Evolutionary conservation across 2,113 vertebrate genomes (phyloP).

Genomic region (Ctenomys sociabilis): DNA sequence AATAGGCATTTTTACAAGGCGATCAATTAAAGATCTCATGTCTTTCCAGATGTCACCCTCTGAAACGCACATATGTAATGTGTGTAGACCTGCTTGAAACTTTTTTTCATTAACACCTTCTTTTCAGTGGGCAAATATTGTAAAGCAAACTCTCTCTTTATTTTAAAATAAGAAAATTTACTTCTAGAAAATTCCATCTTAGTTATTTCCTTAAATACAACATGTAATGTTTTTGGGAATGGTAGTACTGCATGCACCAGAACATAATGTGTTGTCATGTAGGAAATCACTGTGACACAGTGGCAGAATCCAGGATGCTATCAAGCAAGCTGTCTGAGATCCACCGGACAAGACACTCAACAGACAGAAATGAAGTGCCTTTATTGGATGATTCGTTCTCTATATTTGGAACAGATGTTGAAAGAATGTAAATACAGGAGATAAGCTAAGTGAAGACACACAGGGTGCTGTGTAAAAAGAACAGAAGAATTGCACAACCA

Average conservation of each 20-base stretch:
- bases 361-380: not conserved
- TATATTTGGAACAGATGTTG: not conserved
- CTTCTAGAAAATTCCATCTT: not conserved
- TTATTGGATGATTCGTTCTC: not conserved
- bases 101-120: not conserved
- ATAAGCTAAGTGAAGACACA: not conserved
- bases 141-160: not conserved
- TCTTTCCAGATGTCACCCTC: not conserved
- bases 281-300: not conserved
- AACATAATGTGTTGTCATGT: not conserved
- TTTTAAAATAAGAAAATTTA: not conserved
- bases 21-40: not conserved
- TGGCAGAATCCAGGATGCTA: not conserved
- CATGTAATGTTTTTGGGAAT: not conserved
- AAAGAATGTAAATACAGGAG: not conserved
- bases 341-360: not conserved
- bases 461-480: not conserved
- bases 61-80: not conserved
- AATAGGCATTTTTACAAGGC: slow-evolving; percentile 37
- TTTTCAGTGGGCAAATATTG: not conserved
- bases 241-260: not conserved
- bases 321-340: not conserved
- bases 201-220: not conserved
- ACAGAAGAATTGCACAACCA: not conserved
- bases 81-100: not conserved